phyloP scores from a whole-genome alignment of 2,888 invertebrate species.

The Agrochola macilenta region DNA sequence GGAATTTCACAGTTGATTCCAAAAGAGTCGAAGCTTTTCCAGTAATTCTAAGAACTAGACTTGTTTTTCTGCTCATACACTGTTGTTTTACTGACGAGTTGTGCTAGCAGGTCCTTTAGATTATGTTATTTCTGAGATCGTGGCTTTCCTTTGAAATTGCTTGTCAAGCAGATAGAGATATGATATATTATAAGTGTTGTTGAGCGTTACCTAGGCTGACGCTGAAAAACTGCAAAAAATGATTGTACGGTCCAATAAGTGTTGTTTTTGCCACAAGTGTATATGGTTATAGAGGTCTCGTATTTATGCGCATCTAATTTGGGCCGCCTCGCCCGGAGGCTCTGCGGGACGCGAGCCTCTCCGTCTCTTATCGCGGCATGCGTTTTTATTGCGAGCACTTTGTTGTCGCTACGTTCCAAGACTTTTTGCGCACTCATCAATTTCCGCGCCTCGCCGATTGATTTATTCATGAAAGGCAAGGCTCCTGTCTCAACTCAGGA shows the following conservation, averaged over 20 bases:
- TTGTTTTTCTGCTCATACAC: conserved; percentile 8
- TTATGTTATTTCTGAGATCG: background rate
- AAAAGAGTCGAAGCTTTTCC: conserved; percentile 27
- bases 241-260: conserved; percentile 48
- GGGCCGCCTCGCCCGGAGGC: conserved; percentile 75
- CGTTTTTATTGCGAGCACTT: conserved; percentile 88
- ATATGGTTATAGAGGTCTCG: conserved; percentile 63
- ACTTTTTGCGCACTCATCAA: conserved; percentile 89
- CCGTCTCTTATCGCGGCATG: conserved; percentile 80
- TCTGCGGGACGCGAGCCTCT: conserved; percentile 76
- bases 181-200: background rate
- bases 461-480: conserved; percentile 89
- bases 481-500: conserved; percentile 87
- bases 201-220: conserved; percentile 8
- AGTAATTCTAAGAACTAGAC: conserved; percentile 20
- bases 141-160: background rate
- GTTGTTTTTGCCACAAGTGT: conserved; percentile 54
- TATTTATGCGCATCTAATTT: conserved; percentile 90
- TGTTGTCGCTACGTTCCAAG: conserved; percentile 86
- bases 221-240: conserved; percentile 35
- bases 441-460: conserved; percentile 89
- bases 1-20: conserved; percentile 26
- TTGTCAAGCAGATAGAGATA: conserved; percentile 7
- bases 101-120: background rate
- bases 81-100: conserved; percentile 21